phyloP scores from a whole-genome alignment of 2,113 vertebrate genomes.

The Sinocyclocheilus grahami region DNA sequence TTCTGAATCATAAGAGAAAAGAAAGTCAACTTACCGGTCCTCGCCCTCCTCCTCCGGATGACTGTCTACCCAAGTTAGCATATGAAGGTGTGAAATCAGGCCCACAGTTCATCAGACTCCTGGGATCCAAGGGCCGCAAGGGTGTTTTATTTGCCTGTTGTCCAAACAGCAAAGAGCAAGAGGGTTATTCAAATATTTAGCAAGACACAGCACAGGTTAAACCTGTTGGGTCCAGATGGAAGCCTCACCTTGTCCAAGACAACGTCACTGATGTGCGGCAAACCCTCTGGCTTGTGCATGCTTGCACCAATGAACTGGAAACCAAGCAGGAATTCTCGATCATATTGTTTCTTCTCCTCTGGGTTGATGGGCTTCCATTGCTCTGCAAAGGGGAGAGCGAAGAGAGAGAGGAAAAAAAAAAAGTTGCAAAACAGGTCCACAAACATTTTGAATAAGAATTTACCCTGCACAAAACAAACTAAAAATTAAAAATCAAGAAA shows the following conservation, averaged over 20 bases:
- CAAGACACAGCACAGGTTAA: not conserved
- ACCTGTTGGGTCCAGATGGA: not conserved
- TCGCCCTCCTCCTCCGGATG: conserved; percentile 81
- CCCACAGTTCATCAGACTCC: conserved; percentile 86
- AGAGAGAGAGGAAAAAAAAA: not conserved
- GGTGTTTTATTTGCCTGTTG: conserved; percentile 90
- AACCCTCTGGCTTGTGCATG: conserved; percentile 92
- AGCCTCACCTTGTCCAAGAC: conserved; percentile 89
- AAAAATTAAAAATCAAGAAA: not conserved
- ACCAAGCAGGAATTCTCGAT: conserved; percentile 90
- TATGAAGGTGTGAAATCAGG: conserved; percentile 95
- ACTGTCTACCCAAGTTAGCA: conserved; percentile 87
- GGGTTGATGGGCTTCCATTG: conserved; percentile 93
- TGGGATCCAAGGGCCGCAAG: conserved; percentile 81
- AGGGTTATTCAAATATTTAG: not conserved
- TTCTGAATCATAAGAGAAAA: not conserved
- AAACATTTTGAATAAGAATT: not conserved
- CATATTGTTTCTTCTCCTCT: conserved; percentile 93
- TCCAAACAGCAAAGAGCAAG: not conserved
- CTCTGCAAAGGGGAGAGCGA: conserved; percentile 72
- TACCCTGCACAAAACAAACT: not conserved
- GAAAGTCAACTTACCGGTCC: conserved; percentile 76
- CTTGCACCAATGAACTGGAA: conserved; percentile 93
- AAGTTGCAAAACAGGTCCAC: not conserved
- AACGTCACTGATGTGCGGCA: conserved; percentile 91